phyloP scores from a whole-genome alignment of 2,113 vertebrate species.

The Furnarius figulus region DNA sequence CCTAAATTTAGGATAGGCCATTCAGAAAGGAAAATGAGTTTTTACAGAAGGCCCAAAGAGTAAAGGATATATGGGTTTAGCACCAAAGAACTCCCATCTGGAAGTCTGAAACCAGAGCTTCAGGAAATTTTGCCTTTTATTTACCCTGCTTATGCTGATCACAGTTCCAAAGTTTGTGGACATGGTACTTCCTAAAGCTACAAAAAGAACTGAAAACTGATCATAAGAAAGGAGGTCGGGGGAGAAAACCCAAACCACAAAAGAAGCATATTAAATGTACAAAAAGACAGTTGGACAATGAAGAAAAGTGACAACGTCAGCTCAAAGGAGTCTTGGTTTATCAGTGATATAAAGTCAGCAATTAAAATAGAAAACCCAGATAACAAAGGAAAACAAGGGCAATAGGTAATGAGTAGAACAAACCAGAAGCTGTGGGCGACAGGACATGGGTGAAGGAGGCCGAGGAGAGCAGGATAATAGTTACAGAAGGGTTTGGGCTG shows the following conservation, averaged over 20 bases:
- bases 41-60: background rate
- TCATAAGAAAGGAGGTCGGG: conserved; percentile 1
- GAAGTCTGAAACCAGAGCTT: conserved; percentile 19
- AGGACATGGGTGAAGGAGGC: background rate
- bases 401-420: background rate
- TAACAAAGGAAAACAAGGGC: background rate
- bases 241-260: background rate
- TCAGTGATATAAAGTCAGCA: background rate
- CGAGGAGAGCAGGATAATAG: background rate
- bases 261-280: background rate
- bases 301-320: background rate
- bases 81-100: conserved; percentile 40
- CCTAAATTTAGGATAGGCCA: background rate
- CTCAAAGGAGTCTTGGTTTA: background rate
- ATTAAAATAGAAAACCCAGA: background rate
- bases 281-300: background rate
- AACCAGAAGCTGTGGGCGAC: background rate
- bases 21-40: background rate
- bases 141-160: conserved; percentile 20
- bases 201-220: background rate
- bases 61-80: background rate
- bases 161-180: background rate
- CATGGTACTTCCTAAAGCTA: background rate
- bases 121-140: conserved; percentile 31
- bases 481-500: background rate